Percentiles rank a stretch among this genome's conserved stretches.
Evolutionary conservation across 2,888 invertebrate species (phyloP).

Genomic region (Bellardia bayeri): DNA sequence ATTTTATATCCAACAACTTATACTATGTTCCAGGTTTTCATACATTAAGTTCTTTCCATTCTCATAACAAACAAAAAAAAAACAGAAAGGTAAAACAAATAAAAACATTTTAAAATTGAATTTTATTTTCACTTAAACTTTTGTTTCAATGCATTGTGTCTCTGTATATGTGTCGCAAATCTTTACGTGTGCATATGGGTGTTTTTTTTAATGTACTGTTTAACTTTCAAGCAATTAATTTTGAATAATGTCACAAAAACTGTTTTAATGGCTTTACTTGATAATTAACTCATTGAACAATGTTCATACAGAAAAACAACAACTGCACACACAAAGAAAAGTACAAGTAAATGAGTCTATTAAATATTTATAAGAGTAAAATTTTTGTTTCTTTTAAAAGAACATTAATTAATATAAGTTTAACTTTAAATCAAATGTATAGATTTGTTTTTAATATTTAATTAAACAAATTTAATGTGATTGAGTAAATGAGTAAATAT

Average conservation of each 20-base stretch:
- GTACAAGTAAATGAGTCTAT: background rate
- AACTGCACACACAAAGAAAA: background rate
- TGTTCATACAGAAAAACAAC: slow-evolving; percentile 3
- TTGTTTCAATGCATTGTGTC: background rate
- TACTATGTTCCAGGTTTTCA: background rate
- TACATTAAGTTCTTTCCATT: slow-evolving; percentile 2
- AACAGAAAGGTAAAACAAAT: background rate
- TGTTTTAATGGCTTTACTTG: slow-evolving; percentile 46
- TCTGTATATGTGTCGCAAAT: background rate
- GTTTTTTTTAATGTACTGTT: slow-evolving; percentile 56
- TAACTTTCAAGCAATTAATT: slow-evolving; percentile 68
- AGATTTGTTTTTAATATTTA: background rate
- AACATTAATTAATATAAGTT: background rate
- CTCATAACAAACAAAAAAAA: background rate
- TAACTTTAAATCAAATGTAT: background rate
- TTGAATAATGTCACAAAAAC: slow-evolving; percentile 52
- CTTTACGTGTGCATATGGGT: background rate
- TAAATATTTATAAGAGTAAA: background rate
- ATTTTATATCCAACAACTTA: background rate
- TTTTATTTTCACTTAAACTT: slow-evolving; percentile 36
- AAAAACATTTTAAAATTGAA: slow-evolving; percentile 17
- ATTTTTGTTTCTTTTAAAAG: background rate
- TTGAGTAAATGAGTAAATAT: too few relatives aligned
- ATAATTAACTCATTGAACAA: slow-evolving; percentile 54
- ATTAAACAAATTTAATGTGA: too few relatives aligned